Conservation (phyloP, 2,113 vertebrate species). For the Bucco capensis region DNA sequence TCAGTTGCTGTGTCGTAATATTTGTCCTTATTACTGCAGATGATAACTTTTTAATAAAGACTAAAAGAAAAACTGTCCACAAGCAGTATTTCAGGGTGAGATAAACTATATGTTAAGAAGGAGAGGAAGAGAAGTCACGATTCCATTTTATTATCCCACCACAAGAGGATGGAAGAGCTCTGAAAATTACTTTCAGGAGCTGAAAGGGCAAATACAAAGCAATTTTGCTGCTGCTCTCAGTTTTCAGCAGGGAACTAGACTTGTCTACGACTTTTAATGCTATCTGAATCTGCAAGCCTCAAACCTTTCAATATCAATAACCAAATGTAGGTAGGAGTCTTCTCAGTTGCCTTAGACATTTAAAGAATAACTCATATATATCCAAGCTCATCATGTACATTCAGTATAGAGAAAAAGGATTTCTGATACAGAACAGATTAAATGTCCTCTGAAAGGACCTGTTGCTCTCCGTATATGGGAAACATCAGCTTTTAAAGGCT, state of each 20-base stretch:
- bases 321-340: not conserved
- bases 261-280: not conserved
- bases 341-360: not conserved
- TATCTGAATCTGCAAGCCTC: not conserved
- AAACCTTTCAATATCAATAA: not conserved
- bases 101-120: not conserved
- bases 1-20: not conserved
- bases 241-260: not conserved
- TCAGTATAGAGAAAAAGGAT: not conserved
- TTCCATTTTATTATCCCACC: constrained; percentile 29
- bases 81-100: not conserved
- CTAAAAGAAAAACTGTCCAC: not conserved
- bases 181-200: constrained; percentile 7
- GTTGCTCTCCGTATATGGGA: not conserved
- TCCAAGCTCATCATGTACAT: not conserved
- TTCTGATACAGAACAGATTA: not conserved
- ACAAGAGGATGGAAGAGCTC: constrained; percentile 48
- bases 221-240: not conserved
- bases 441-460: not conserved
- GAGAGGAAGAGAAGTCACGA: not conserved
- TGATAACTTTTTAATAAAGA: not conserved
- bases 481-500: not conserved
- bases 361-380: not conserved
- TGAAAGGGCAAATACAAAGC: not conserved
- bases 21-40: not conserved